A percentile compares a stretch with the other conserved stretches of the same genome.
phyloP scores from a whole-genome alignment of 2,797 vertebrate species.

The Lindbergichthys nudifrons region DNA sequence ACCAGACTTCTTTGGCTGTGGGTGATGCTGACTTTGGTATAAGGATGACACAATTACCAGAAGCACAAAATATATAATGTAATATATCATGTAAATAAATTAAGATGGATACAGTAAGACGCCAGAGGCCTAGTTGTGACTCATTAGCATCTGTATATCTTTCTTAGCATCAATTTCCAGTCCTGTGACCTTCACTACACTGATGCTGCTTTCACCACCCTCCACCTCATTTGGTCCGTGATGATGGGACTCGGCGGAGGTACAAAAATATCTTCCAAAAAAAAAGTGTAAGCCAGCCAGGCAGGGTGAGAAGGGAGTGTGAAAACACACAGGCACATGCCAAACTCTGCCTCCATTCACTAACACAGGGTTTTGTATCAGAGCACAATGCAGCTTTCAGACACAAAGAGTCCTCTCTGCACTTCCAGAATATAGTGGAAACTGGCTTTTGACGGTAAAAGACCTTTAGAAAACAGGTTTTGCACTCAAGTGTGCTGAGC shows the following conservation, averaged over 20 bases:
- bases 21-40: conserved; percentile 11
- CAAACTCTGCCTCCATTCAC: conserved; percentile 63
- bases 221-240: conserved; percentile 11
- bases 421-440: conserved; percentile 69
- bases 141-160: neutral
- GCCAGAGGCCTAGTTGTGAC: neutral
- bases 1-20: conserved; percentile 14
- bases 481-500: conserved; percentile 35
- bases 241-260: conserved; percentile 4
- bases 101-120: neutral
- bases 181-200: conserved; percentile 6
- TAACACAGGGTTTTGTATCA: conserved; percentile 46
- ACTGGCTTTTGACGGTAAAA: conserved; percentile 38
- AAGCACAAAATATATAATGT: neutral
- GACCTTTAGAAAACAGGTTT: conserved; percentile 41
- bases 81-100: neutral
- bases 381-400: conserved; percentile 62
- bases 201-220: neutral
- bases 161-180: conserved; percentile 22
- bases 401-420: conserved; percentile 51
- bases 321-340: conserved; percentile 62
- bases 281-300: conserved; percentile 53
- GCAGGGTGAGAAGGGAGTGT: conserved; percentile 51
- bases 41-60: neutral
- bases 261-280: conserved; percentile 45